phyloP scores from a whole-genome alignment of 2,888 invertebrate genomes.

The Lamellibrachia columna region DNA sequence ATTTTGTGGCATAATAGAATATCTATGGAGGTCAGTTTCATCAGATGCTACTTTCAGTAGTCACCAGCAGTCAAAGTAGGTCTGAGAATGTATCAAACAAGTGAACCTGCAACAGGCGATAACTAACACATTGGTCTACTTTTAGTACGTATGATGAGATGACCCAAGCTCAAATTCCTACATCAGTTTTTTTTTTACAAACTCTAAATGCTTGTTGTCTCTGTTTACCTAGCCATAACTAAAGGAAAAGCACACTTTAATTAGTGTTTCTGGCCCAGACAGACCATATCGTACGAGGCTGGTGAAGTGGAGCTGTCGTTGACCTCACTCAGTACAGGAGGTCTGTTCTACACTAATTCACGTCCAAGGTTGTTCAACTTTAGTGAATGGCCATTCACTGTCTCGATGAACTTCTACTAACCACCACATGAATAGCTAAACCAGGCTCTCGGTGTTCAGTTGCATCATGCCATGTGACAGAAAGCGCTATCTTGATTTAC shows the following conservation, averaged over 20 bases:
- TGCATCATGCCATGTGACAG: neutral
- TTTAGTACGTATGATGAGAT: neutral
- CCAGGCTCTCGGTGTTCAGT: neutral
- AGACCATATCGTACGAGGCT: neutral
- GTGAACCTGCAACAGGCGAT: no score
- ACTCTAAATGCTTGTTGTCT: neutral
- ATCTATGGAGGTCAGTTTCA: no score
- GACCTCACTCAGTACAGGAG: neutral
- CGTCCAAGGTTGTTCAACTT: neutral
- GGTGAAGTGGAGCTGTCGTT: neutral
- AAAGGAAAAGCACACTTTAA: neutral
- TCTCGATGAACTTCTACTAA: neutral
- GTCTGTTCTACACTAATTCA: neutral
- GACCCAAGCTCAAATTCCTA: neutral
- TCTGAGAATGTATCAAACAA: no score
- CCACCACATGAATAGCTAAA: neutral
- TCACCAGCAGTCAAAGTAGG: no score
- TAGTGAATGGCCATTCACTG: constrained; percentile 6
- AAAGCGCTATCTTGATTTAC: neutral
- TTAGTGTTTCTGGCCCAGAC: neutral
- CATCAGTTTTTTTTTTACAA: neutral
- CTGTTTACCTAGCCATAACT: neutral
- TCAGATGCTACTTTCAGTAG: no score
- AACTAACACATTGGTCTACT: neutral
- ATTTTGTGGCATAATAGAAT: neutral